Conservation (phyloP, 2,888 invertebrate species). For the Chloroclysta siterata region DNA sequence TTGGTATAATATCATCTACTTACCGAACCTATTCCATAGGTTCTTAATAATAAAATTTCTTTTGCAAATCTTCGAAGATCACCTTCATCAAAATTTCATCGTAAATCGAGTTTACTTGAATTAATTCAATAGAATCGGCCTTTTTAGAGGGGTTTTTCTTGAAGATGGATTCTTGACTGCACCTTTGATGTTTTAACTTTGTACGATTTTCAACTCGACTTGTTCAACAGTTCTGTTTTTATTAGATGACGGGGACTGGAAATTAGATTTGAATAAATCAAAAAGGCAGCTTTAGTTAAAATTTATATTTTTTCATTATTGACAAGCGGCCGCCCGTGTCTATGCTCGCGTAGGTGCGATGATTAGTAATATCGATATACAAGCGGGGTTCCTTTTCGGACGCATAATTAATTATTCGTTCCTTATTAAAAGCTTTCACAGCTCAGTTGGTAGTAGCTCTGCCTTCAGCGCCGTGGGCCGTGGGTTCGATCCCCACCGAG, state of each 20-base stretch:
- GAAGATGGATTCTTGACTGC: slow-evolving; percentile 42
- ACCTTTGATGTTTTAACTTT: slow-evolving; percentile 69
- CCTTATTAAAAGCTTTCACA: no score
- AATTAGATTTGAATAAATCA: slow-evolving; percentile 6
- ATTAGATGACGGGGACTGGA: slow-evolving; percentile 47
- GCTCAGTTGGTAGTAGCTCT: no score
- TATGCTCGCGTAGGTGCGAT: no score
- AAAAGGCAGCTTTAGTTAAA: not conserved
- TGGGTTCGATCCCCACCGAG: no score
- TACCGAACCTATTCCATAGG: no score
- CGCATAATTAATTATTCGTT: no score
- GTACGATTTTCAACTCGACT: slow-evolving; percentile 69
- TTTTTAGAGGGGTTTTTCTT: slow-evolving; percentile 33
- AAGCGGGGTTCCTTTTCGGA: no score
- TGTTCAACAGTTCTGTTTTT: slow-evolving; percentile 60
- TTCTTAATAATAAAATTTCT: not conserved
- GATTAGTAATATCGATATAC: no score
- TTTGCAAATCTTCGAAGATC: slow-evolving; percentile 9
- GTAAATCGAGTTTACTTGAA: slow-evolving; percentile 36
- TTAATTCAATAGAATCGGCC: slow-evolving; percentile 45
- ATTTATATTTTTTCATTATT: no score
- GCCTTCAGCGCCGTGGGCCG: no score
- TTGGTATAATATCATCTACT: no score
- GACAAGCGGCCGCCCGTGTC: no score
- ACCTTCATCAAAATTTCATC: slow-evolving; percentile 31